These are phyloP conservation scores for Motacilla alba DNA, from an alignment of 2,113 vertebrate genomes.

Conservation along the genomic window DNA sequence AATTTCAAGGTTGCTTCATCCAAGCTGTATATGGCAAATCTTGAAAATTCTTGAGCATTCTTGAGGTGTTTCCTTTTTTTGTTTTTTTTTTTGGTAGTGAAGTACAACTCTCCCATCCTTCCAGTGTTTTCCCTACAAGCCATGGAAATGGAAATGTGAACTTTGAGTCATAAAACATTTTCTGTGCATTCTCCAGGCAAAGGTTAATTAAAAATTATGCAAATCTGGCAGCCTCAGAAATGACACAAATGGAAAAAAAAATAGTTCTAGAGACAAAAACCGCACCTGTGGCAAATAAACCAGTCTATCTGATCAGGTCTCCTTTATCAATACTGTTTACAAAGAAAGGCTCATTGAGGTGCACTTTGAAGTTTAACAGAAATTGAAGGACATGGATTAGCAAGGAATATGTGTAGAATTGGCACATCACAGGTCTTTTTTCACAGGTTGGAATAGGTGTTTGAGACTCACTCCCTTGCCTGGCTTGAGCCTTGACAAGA, in stretches of 20 bases:
- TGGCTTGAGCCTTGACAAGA: neutral
- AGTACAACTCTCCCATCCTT: neutral
- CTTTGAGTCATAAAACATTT: neutral
- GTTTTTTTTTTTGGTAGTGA: neutral
- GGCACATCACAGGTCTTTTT: neutral
- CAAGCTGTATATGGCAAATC: neutral
- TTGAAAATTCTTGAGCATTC: neutral
- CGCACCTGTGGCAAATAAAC: neutral
- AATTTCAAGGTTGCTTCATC: neutral
- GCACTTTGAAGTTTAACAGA: neutral
- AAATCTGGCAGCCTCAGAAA: neutral
- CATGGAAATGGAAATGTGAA: neutral
- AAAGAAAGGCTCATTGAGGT: neutral
- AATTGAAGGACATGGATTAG: neutral
- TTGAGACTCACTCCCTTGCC: neutral
- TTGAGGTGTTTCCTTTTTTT: neutral
- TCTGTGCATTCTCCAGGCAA: neutral
- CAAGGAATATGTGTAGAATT: neutral
- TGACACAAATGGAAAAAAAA: neutral
- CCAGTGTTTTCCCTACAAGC: neutral
- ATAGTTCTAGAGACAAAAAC: neutral
- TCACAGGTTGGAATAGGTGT: neutral
- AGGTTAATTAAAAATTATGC: neutral
- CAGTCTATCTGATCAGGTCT: neutral
- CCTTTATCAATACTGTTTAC: neutral